Base-by-base conservation (phyloP, 2,888 invertebrate genomes). In the Cyaniris semiargus region DNA sequence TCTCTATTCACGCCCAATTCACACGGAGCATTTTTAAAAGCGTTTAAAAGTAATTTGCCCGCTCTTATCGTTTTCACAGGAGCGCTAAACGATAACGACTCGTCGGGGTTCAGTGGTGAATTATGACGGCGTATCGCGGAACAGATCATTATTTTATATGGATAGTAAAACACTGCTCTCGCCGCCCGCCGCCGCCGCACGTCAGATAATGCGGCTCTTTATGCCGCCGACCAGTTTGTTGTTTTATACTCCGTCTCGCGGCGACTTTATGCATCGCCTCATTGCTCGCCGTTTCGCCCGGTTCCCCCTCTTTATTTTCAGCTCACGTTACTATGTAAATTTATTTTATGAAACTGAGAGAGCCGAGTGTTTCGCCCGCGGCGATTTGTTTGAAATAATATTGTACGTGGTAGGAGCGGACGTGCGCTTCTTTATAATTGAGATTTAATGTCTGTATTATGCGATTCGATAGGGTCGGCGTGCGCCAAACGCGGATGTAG, bases 211-310 rank as follows among this genome's bases (percentile, higher is more conserved):
- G 89, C 87, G 88, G 89, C 89, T 86, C 87, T 91, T 90, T 88
- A 89, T 88, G 87, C 86, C 85, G 87, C 89, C 90, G 88, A 90
- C 90, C 91, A 91, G 92, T 93, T 92, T 92, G 93, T 94, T 93
- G 93, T 93, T 93, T 92, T 93, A 93, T 93, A 91, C 89, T 90
- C 87, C 86, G 91, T 90, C 91, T 89, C 89, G 87, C 81, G 89
- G 90, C 89, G 88, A 90, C 91, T 91, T 91, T 91, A 89, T 90
- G 91, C 90, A 88, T 88, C 90, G 93, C 89, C 90, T 91, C 93
- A 92, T 93, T 92, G 91, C 93, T 90, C 88, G 90, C 86, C 88
- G 90, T 91, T 92, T 91, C 89, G 91, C 90, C 92, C 88, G 89
- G 89, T 89, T 89, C 90, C 88, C 89, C 88, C 87, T 90, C 87